A percentile compares a stretch with the other conserved stretches of the same genome.
phyloP scores from a whole-genome alignment of 2,113 vertebrate genomes.

The Onychorhynchus coronatus region DNA sequence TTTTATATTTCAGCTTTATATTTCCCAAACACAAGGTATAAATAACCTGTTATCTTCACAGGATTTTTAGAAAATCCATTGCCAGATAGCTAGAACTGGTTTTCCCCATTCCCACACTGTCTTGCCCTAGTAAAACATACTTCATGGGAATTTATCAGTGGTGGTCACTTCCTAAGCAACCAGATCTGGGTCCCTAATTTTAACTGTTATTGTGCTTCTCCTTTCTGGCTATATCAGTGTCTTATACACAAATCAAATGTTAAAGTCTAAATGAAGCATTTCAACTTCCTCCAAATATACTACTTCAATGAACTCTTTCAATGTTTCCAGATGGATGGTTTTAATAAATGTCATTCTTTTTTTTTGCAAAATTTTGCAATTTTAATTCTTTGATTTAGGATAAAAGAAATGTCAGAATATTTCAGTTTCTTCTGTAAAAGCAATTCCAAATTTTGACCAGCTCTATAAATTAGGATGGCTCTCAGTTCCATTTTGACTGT shows the following conservation, averaged over 20 bases:
- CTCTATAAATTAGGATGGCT: neutral
- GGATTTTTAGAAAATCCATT: neutral
- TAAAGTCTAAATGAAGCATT: neutral
- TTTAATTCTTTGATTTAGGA: neutral
- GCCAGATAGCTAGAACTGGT: neutral
- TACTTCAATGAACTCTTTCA: neutral
- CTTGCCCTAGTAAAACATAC: neutral
- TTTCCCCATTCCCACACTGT: neutral
- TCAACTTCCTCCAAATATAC: neutral
- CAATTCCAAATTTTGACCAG: neutral
- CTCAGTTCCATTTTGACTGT: neutral
- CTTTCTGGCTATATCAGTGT: neutral
- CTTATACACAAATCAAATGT: neutral
- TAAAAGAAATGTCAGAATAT: neutral
- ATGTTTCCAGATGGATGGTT: neutral
- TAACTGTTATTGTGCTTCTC: neutral
- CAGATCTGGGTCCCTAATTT: neutral
- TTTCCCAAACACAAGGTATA: neutral
- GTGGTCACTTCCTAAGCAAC: neutral
- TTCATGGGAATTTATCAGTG: neutral
- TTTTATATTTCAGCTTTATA: neutral
- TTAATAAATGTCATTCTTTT: neutral
- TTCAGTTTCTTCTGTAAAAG: neutral
- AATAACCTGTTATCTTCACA: neutral
- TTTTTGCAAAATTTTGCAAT: neutral